Evolutionary conservation across 2,888 invertebrate genomes (phyloP), one percentile per base, ranked within the genome.

Genomic region (Papilio gigon): DNA sequence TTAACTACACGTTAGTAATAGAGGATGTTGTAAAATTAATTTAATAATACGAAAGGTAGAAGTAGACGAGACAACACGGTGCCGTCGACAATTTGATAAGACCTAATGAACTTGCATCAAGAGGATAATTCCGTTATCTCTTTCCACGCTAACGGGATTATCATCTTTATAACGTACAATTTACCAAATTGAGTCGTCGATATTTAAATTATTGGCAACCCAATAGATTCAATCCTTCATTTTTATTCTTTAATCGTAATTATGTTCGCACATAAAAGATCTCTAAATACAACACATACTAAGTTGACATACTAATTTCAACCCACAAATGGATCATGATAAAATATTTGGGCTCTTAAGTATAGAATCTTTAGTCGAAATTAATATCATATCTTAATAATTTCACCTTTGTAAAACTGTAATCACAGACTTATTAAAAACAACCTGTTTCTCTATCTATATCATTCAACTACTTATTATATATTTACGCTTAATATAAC

Each of bases 31-130:
- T 62, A 30, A 30, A 44, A 62, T 17, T 30, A 5, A 42, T 61
- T 44, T 30, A 44, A 44, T 42, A 42, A 61, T 27, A 44, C 59
- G n/a, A 27, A 67, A 53, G 17, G 20, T 47, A 60, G 20, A 30
- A 44, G 17, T 17, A 58, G 58, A 4, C 58, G 35, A 27, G 58
- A n/a, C 47, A 59, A 65, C 60, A 60, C 64, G 50, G 30, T 68
- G 30, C 40, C n/a, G 40, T 64, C 56, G 67, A 68, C 69, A 72
- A 72, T 73, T 71, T 69, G 67, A 71, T 71, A 71, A 71, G 71
- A 69, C 61, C 63, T 74, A 72, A 72, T 71, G 70, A 73, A 72
- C 70, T 65, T 56, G 62, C 69, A 56, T 62, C 69, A 62, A 35
- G 44, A 66, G 35, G 61, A 56, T 65, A 70, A 70, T 56, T 66